Evolutionary conservation across 1,140 invertebrate species (phyloP).

Genomic region (Pissodes strobi): DNA sequence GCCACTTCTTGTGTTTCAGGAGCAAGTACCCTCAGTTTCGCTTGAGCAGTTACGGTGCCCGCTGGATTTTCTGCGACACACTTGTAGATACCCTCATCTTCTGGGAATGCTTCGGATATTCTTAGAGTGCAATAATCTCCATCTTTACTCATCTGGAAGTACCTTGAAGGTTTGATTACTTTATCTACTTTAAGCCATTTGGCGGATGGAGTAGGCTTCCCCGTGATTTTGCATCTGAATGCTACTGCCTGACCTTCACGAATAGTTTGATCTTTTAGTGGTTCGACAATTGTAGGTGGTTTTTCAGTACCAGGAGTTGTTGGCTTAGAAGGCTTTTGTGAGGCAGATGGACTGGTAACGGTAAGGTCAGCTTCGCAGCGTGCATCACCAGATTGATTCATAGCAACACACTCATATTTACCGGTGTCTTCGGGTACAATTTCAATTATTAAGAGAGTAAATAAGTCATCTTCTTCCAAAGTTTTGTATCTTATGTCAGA

Average conservation of each 20-base stretch:
- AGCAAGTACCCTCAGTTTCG: constrained; percentile 76
- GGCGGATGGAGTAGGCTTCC: constrained; percentile 79
- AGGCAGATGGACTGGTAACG: constrained; percentile 69
- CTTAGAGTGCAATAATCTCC: constrained; percentile 82
- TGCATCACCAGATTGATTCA: constrained; percentile 86
- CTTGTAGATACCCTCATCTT: constrained; percentile 91
- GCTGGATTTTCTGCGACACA: constrained; percentile 85
- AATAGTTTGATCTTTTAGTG: constrained; percentile 80
- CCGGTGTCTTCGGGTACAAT: constrained; percentile 83
- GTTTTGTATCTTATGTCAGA: constrained; percentile 88
- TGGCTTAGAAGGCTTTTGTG: constrained; percentile 65
- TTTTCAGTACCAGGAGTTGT: constrained; percentile 69
- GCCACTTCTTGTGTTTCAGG: constrained; percentile 78
- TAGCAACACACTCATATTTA: constrained; percentile 90
- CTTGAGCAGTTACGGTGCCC: constrained; percentile 78
- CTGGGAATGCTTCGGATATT: constrained; percentile 92
- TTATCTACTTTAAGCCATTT: constrained; percentile 93
- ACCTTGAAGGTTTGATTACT: constrained; percentile 93
- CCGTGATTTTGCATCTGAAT: constrained; percentile 83
- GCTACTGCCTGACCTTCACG: constrained; percentile 85
- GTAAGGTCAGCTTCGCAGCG: constrained; percentile 84
- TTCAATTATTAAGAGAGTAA: constrained; percentile 85
- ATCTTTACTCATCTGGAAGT: constrained; percentile 93
- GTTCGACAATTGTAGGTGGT: constrained; percentile 78
- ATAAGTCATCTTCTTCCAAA: constrained; percentile 83